These are phyloP conservation scores for Geotria australis DNA, from an alignment of 2,797 vertebrate species.

Conservation along the genomic window DNA sequence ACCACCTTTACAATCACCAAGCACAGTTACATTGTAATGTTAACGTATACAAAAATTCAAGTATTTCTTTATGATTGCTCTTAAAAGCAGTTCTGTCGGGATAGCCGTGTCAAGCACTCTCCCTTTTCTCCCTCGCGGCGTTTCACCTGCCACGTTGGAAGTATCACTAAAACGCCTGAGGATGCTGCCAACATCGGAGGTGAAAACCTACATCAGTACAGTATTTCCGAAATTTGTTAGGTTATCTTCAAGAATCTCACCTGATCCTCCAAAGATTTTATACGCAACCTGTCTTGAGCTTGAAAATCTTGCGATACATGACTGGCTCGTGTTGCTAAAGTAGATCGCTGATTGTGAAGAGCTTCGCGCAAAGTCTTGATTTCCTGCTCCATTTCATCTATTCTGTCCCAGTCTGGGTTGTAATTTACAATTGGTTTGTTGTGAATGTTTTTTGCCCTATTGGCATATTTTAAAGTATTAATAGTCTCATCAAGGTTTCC, in stretches of 20 bases:
- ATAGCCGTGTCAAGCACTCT: too few relatives aligned
- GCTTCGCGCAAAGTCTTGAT: constrained; percentile 29
- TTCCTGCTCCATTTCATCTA: constrained; percentile 38
- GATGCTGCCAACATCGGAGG: too few relatives aligned
- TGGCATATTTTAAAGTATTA: constrained; percentile 47
- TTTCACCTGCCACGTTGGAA: too few relatives aligned
- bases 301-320: constrained; percentile 8
- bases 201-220: too few relatives aligned
- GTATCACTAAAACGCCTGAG: too few relatives aligned
- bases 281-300: constrained; percentile 10
- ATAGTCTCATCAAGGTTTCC: constrained; percentile 39
- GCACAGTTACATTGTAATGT: too few relatives aligned
- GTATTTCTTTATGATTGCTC: too few relatives aligned
- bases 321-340: constrained; percentile 6
- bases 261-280: constrained; percentile 15
- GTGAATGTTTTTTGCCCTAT: constrained; percentile 34
- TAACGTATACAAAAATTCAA: too few relatives aligned
- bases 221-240: too few relatives aligned
- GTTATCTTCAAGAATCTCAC: background rate
- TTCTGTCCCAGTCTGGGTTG: constrained; percentile 18
- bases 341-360: constrained; percentile 22
- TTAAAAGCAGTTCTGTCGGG: too few relatives aligned
- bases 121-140: too few relatives aligned
- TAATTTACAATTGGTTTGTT: constrained; percentile 31
- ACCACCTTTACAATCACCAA: too few relatives aligned